Evolutionary conservation across 2,888 invertebrate species (phyloP), one percentile per base, ranked within the genome.

Genomic region (Atrina japonica): DNA sequence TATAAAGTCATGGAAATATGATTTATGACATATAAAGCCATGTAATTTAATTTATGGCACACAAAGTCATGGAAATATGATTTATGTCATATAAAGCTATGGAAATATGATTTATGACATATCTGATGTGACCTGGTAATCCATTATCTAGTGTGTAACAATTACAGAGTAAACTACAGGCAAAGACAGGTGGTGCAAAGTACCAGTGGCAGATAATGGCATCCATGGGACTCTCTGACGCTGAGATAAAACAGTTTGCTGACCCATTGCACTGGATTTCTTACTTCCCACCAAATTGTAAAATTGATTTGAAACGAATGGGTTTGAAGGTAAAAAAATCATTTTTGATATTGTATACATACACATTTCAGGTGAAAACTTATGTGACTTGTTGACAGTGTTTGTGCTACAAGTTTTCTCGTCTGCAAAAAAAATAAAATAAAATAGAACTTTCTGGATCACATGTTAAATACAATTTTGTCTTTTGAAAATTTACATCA

Each of bases 141-240:
- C n/a, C 29, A 18, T 7, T 35, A 7, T 35, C 35, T 7, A 35
- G 35, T 11, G 11, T 35, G 35, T 35, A 35, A 7, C 45, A 43
- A 9, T 89, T 91, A 47, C 89, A 96, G 94, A 98, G 97, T 88
- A 99, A 99, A 92, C 96, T 96, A 2, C 94, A 94, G 0, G 98
- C 99, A 0, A 99, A 99, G 92, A 92, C 96, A 1, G 97, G 96
- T 0, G 89, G 92, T 3, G 94, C 95, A 0, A 98, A 97, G 90
- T 99, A 95, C 90, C 99, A 99, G 88, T 99, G 99, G 99, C 96
- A 99, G 91, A 99, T 99, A 65, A 99, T 99, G 99, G 93, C 95
- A 88, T 95, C 96, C 86, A 92, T 99, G 68, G 98, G 97, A 0
- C 92, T 99, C 56, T 89, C 92, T 2, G 95, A 99, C 88, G 95